Evolutionary conservation across 2,797 vertebrate genomes (phyloP), one percentile per base, ranked within the genome.

Genomic region (Acanthornis magna): DNA sequence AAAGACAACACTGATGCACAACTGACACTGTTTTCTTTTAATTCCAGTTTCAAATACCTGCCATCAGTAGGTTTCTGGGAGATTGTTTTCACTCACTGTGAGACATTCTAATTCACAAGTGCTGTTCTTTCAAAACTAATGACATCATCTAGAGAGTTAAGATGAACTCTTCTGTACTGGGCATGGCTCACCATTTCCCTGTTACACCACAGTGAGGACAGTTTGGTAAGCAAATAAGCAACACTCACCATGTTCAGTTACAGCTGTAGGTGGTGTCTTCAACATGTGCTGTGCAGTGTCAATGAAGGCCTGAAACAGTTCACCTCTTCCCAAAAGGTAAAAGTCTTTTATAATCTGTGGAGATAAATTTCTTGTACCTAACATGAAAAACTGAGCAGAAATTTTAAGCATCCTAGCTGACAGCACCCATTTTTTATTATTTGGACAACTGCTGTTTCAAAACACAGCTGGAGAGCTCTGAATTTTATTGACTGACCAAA

Each of bases 221-320:
- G 45, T 36, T 77, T 45, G 58, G 17, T 77, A 78, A 77, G 32
- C 38, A 60, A 88, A 34, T 38, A 76, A 50, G 36, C 67, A 91
- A 40, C 36, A 91, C 97, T 98, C 97, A 99, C 99, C 99, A 16
- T 99, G 99, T 95, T 99, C 99, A 3, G 99, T 99, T 88, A 99
- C 99, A 15, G 99, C 98, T 0, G 99, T 99, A 1, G 99, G 99
- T 7, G 99, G 99, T 6, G 98, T 98, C 98, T 99, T 99, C 85
- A 99, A 95, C 99, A 99, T 99, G 80, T 99, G 99, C 89, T 99
- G 99, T 34, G 99, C 99, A 3, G 98, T 98, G 96, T 99, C 99
- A 63, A 99, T 99, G 85, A 99, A 99, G 25, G 98, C 99, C 97
- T 99, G 99, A 96, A 99, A 99, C 76, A 99, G 98, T 96, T 99